Evolutionary conservation across 2,888 invertebrate genomes (phyloP).

Genomic region (Drosophila fungiperda): DNA sequence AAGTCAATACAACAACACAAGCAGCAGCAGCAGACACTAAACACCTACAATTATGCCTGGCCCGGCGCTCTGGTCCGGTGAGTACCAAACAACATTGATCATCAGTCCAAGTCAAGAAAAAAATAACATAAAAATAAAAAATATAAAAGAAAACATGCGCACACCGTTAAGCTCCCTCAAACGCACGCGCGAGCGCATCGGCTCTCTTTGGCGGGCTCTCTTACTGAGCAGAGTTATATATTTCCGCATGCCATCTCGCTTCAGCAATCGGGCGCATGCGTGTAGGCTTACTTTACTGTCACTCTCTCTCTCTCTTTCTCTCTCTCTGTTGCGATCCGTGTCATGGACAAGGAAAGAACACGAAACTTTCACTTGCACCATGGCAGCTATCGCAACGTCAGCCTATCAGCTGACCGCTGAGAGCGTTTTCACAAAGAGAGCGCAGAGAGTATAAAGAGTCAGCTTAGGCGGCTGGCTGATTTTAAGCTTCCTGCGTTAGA

Average conservation of each 20-base stretch:
- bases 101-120: slow-evolving; percentile 20
- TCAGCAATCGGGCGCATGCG: slow-evolving; percentile 30
- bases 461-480: slow-evolving; percentile 48
- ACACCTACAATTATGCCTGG: slow-evolving; percentile 85
- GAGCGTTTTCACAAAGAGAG: slow-evolving; percentile 26
- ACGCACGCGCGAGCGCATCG: slow-evolving; percentile 25
- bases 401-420: slow-evolving; percentile 44
- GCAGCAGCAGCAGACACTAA: slow-evolving; percentile 52
- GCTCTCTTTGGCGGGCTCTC: slow-evolving; percentile 29
- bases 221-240: slow-evolving; percentile 47
- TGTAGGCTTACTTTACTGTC: slow-evolving; percentile 16
- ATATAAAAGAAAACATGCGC: slow-evolving; percentile 9
- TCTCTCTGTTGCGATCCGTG: slow-evolving; percentile 47
- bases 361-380: slow-evolving; percentile 73
- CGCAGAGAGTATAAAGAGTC: slow-evolving; percentile 11
- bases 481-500: slow-evolving; percentile 72
- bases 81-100: slow-evolving; percentile 65
- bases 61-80: slow-evolving; percentile 85
- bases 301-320: slow-evolving; percentile 17
- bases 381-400: slow-evolving; percentile 12
- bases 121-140: not conserved
- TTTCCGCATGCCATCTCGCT: slow-evolving; percentile 66
- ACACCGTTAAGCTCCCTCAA: slow-evolving; percentile 20
- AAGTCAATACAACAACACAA: slow-evolving; percentile 12
- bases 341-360: slow-evolving; percentile 72